Conservation (phyloP, 2,888 invertebrate genomes). For the Cataglyphis altisquamis region DNA sequence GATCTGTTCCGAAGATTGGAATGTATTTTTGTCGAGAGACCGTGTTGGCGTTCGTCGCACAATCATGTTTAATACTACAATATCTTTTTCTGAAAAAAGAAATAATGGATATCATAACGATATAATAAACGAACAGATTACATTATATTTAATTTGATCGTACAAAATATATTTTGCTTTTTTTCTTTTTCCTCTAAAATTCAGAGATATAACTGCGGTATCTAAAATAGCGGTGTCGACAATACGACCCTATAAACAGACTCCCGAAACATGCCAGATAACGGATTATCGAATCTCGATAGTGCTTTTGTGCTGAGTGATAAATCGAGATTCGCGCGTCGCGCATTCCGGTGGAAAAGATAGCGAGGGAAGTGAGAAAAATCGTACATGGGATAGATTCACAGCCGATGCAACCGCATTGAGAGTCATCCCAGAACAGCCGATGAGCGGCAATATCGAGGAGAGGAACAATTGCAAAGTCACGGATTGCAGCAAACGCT, state of each 20-base stretch:
- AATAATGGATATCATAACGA: neutral
- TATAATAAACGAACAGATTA: neutral
- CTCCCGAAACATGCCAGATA: conserved; percentile 46
- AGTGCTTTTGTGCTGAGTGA: conserved; percentile 56
- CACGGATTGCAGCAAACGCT: neutral
- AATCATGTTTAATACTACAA: conserved; percentile 1
- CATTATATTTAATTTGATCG: neutral
- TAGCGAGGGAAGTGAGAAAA: conserved; percentile 22
- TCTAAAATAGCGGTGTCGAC: neutral
- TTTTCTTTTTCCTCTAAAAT: neutral
- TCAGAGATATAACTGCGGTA: neutral
- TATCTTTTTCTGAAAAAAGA: neutral
- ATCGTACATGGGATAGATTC: conserved; percentile 4
- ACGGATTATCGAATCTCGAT: conserved; percentile 58
- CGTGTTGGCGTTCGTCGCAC: conserved; percentile 56
- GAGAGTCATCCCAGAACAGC: conserved; percentile 7
- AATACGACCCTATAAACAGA: conserved; percentile 19
- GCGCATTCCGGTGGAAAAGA: conserved; percentile 22
- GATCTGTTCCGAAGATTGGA: conserved; percentile 57
- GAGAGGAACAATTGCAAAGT: conserved; percentile 7
- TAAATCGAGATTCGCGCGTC: conserved; percentile 29
- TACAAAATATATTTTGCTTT: neutral
- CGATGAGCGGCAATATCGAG: conserved; percentile 6
- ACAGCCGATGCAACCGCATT: neutral
- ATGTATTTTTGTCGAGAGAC: conserved; percentile 57